A percentile compares a stretch with the other conserved stretches of the same genome.
These are phyloP conservation scores for Bombus polaris DNA, from an alignment of 1,140 invertebrate species.

Conservation along the genomic window DNA sequence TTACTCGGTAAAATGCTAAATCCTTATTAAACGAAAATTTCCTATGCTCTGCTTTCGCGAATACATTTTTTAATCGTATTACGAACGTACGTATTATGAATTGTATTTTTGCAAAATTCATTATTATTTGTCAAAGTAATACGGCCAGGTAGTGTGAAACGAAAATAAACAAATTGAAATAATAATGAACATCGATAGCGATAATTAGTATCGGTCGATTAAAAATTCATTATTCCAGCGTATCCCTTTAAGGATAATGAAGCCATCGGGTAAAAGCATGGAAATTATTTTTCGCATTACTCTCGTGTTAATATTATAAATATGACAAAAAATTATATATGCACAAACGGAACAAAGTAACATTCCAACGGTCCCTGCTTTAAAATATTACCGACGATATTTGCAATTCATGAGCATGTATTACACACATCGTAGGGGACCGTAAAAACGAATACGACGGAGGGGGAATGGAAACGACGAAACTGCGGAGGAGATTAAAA, in stretches of 20 bases:
- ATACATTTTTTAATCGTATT: too few species aligned
- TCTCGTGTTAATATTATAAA: constrained; percentile 1
- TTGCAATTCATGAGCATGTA: neutral
- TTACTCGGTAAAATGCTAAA: too few species aligned
- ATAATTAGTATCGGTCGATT: neutral
- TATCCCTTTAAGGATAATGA: neutral
- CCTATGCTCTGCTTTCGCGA: too few species aligned
- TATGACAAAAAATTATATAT: constrained; percentile 1
- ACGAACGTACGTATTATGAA: too few species aligned
- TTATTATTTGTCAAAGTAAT: too few species aligned
- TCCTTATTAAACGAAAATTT: too few species aligned
- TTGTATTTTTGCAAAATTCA: too few species aligned
- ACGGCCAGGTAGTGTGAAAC: too few species aligned
- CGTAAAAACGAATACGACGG: neutral
- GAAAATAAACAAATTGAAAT: neutral
- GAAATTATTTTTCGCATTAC: neutral
- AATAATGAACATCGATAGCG: neutral
- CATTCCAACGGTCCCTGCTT: neutral
- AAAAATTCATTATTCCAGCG: neutral
- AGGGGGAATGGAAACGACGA: neutral
- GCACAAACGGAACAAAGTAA: constrained; percentile 1
- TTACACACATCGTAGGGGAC: neutral
- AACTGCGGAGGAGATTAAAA: neutral
- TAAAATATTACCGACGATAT: constrained; percentile 4
- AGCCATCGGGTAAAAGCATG: neutral